Evolutionary conservation across 1,140 invertebrate species (phyloP).

Genomic region (Rhopalosiphum maidis): DNA sequence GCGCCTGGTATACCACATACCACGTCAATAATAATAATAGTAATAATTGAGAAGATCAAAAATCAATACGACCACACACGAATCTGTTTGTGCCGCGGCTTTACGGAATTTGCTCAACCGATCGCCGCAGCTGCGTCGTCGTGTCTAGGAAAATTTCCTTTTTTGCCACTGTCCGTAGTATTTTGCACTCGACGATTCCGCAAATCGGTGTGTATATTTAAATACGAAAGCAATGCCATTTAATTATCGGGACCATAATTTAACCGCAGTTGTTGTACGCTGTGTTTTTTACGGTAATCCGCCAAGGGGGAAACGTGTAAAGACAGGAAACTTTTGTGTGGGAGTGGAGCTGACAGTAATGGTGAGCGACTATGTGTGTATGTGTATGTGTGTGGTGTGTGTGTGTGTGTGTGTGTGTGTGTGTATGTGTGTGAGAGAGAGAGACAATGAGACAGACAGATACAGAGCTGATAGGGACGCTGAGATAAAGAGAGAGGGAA

Average conservation of each 20-base stretch:
- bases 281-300: neutral
- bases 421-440: no score
- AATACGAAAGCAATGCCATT: constrained; percentile 20
- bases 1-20: neutral
- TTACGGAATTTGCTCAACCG: neutral
- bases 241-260: neutral
- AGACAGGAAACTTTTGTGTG: neutral
- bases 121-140: neutral
- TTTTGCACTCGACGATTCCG: constrained; percentile 6
- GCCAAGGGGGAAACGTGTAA: neutral
- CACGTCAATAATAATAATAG: neutral
- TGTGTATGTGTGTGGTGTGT: no score
- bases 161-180: neutral
- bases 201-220: neutral
- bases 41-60: neutral
- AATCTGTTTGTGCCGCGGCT: neutral
- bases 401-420: no score
- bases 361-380: neutral
- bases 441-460: no score
- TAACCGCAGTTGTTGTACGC: neutral
- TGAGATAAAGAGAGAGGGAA: neutral
- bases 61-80: neutral
- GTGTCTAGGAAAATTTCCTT: neutral
- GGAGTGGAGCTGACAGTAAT: neutral
- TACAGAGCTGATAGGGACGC: neutral